Conservation (phyloP, 1,140 invertebrate species). For the Vollenhovia emeryi region DNA sequence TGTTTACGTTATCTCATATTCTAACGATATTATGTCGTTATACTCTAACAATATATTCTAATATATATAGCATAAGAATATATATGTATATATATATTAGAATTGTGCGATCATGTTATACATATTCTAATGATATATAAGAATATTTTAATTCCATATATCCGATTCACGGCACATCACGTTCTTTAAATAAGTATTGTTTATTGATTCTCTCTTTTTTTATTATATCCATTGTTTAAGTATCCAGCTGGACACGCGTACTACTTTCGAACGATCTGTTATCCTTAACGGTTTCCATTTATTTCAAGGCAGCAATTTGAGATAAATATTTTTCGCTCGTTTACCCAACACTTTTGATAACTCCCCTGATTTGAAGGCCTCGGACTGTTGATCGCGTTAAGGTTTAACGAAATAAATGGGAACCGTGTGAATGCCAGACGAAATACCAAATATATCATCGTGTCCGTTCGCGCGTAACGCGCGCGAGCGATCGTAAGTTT, state of each 20-base stretch:
- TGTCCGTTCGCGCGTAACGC: not conserved
- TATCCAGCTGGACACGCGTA: not conserved
- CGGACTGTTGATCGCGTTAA: not conserved
- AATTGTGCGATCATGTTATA: too few relatives aligned
- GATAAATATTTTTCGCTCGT: not conserved
- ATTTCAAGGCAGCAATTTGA: not conserved
- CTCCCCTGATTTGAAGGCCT: not conserved
- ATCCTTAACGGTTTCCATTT: slow-evolving; percentile 1
- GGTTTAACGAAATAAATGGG: slow-evolving; percentile 13
- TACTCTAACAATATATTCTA: too few relatives aligned
- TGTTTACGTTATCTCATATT: not conserved
- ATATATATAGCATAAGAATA: too few relatives aligned
- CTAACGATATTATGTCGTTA: too few relatives aligned
- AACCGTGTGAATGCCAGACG: not conserved
- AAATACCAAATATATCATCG: not conserved
- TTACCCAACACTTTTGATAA: not conserved
- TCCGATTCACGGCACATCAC: not conserved
- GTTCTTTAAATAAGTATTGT: not conserved
- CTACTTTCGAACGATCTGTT: not conserved
- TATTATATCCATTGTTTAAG: not conserved
- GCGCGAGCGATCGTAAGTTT: slow-evolving; percentile 28
- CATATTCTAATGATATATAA: not conserved
- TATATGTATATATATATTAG: slow-evolving; percentile 3
- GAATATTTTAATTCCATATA: slow-evolving; percentile 16
- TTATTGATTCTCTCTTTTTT: not conserved